Base-by-base conservation (phyloP, 2,797 vertebrate genomes). In the Hippopotamyrus pictus region DNA sequence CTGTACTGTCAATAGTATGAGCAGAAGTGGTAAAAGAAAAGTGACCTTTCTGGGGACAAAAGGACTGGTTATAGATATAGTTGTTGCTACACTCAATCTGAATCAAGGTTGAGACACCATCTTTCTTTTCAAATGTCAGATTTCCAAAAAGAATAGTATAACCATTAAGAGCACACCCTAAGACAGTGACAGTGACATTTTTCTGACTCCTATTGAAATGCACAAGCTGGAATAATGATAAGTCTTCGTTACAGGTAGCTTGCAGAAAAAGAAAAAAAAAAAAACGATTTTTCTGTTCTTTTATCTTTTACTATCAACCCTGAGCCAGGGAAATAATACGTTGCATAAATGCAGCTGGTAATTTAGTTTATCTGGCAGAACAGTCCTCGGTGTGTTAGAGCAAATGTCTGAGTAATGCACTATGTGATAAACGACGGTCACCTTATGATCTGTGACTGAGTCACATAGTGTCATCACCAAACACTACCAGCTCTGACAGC, bases 281-380 rank as follows among this genome's bases (percentile, higher is more conserved):
- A 37, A 73, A 73, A 12, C 4, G 14, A 79, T 44, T 82, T 9
- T 44, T 82, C 6, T 33, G 41, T 82, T 82, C 41, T 82, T 82
- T 82, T 41, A 44, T 82, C 76, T 37, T 37, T 41, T 37, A 37
- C 69, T 73, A 73, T 73, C 14, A 73, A 73, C 33, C 69, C 33
- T 73, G 76, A 82, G 76, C 76, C 76, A 82, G 76, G 19, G 37
- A 82, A 41, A 76, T 41, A 76, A 76, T 41, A 76, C 0, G 14
- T 37, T 12, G 14, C 6, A 5, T 37, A 76, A 76, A 76, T 41
- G 33, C 14, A 46, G 19, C 41, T 82, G 76, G 76, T 82, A 82
- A 82, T 82, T 82, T 82, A 46, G 76, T 82, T 82, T n/a, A 82
- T 46, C 76, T 44, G 17, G 76, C 76, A 82, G 76, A 82, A 46